phyloP scores from a whole-genome alignment of 2,113 vertebrate species.

The Brachirus orientalis region DNA sequence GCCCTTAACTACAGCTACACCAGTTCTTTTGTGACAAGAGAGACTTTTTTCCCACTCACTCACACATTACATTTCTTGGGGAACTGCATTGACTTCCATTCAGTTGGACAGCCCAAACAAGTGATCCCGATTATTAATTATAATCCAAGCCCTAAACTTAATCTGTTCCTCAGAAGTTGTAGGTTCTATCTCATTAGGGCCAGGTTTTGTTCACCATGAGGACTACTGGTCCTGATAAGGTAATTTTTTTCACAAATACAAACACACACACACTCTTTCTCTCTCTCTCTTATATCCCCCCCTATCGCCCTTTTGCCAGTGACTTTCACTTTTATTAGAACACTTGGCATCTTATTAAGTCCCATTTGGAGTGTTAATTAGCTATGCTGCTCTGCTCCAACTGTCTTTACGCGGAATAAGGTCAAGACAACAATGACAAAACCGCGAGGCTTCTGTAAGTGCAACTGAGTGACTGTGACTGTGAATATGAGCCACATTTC shows the following conservation, averaged over 20 bases:
- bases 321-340: constrained; percentile 72
- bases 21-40: neutral
- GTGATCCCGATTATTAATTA: too few relatives aligned
- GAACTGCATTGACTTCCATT: too few relatives aligned
- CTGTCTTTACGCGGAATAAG: constrained; percentile 56
- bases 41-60: neutral
- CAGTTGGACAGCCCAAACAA: too few relatives aligned
- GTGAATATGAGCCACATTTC: neutral
- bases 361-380: constrained; percentile 70
- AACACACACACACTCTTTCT: neutral
- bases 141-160: too few relatives aligned
- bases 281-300: constrained; percentile 19
- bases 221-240: too few relatives aligned
- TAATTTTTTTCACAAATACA: neutral
- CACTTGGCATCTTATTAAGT: constrained; percentile 71
- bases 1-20: neutral
- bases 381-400: constrained; percentile 59
- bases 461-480: constrained; percentile 16
- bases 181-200: too few relatives aligned
- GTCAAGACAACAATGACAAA: constrained; percentile 72
- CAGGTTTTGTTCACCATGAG: too few relatives aligned
- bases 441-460: constrained; percentile 57
- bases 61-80: too few relatives aligned
- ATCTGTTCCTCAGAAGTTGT: too few relatives aligned
- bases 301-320: constrained; percentile 46